Evolutionary conservation across 1,140 invertebrate species (phyloP).

Genomic region (Glomeris maerens): DNA sequence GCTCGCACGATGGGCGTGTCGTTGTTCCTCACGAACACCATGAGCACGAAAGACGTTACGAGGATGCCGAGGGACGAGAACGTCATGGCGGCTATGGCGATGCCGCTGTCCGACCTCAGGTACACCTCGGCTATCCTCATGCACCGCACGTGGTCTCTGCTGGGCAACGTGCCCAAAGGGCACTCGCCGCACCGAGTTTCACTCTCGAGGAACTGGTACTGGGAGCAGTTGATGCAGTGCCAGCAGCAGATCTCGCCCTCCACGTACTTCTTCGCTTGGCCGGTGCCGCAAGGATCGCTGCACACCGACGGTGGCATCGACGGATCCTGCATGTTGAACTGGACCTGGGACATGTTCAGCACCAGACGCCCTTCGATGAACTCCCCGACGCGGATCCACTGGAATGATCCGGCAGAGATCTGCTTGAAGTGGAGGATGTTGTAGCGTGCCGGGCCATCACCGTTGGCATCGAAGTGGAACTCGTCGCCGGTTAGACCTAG

Average conservation of each 20-base stretch:
- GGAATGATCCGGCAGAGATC: slow-evolving; percentile 49
- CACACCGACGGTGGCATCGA: slow-evolving; percentile 74
- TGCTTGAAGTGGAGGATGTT: slow-evolving; percentile 92
- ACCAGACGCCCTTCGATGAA: slow-evolving; percentile 60
- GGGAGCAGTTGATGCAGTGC: slow-evolving; percentile 87
- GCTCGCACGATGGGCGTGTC: slow-evolving; percentile 79
- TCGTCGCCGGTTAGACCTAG: slow-evolving; percentile 68
- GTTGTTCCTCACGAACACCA: slow-evolving; percentile 57
- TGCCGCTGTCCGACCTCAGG: slow-evolving; percentile 58
- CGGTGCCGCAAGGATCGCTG: slow-evolving; percentile 65
- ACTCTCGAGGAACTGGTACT: slow-evolving; percentile 64
- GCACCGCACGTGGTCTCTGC: slow-evolving; percentile 55
- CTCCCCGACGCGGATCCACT: slow-evolving; percentile 74
- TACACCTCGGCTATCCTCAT: slow-evolving; percentile 68
- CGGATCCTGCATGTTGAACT: slow-evolving; percentile 58
- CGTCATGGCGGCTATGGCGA: slow-evolving; percentile 70
- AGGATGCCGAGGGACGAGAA: slow-evolving; percentile 35
- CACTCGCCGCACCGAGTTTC: slow-evolving; percentile 73
- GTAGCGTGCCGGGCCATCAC: slow-evolving; percentile 84
- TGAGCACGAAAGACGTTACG: slow-evolving; percentile 30
- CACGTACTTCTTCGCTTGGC: slow-evolving; percentile 79
- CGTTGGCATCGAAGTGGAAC: slow-evolving; percentile 75
- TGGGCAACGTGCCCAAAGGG: slow-evolving; percentile 60
- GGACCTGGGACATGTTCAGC: slow-evolving; percentile 70
- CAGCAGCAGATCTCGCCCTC: slow-evolving; percentile 88